These are phyloP conservation scores for Girardia tigrina DNA, from an alignment of 2,888 invertebrate species.

Conservation along the genomic window DNA sequence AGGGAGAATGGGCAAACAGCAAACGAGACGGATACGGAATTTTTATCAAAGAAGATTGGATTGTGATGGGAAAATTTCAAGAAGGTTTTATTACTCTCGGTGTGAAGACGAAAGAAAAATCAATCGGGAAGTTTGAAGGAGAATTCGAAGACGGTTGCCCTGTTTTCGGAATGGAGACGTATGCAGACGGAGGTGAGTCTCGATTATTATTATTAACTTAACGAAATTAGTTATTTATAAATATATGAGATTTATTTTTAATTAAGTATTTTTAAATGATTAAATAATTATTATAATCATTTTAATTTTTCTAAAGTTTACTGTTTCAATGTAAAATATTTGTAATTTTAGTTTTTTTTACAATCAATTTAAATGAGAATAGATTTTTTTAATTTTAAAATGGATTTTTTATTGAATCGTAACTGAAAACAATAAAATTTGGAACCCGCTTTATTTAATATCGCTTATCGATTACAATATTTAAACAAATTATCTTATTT, in stretches of 20 bases:
- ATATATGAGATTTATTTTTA: not conserved
- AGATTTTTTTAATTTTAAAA: too few species aligned
- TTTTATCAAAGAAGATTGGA: constrained; percentile 32
- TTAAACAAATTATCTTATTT: too few species aligned
- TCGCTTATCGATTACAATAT: too few species aligned
- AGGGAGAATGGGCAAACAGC: constrained; percentile 31
- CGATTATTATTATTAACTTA: not conserved
- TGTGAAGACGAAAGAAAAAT: constrained; percentile 32
- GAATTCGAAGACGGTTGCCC: constrained; percentile 31
- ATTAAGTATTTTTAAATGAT: constrained; percentile 27
- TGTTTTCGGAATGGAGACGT: constrained; percentile 32
- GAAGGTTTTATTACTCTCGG: constrained; percentile 31
- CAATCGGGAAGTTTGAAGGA: constrained; percentile 33
- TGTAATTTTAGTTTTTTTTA: too few species aligned
- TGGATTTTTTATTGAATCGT: too few species aligned
- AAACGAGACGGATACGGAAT: constrained; percentile 28
- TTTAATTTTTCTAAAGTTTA: not conserved
- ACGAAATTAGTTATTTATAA: constrained; percentile 46
- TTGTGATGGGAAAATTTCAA: constrained; percentile 34
- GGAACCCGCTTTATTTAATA: too few species aligned
- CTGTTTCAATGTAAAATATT: too few species aligned
- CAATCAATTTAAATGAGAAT: too few species aligned
- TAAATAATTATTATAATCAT: not conserved
- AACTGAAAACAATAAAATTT: too few species aligned
- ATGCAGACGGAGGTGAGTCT: constrained; percentile 33